These are phyloP conservation scores for Syritta pipiens DNA, from an alignment of 2,888 invertebrate genomes.

Conservation along the genomic window DNA sequence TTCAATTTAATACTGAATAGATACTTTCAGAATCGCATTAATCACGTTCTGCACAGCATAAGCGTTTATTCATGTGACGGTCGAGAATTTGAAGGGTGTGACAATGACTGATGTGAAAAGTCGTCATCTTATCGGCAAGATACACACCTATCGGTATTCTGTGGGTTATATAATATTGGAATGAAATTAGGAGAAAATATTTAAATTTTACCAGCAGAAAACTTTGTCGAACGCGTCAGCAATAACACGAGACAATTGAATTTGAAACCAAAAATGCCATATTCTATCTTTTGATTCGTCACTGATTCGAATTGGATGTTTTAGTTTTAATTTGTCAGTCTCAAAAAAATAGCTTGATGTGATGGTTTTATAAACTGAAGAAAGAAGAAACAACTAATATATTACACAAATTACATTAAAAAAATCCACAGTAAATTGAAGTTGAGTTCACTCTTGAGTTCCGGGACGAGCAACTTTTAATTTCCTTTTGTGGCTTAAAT, in stretches of 20 bases:
- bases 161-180: conserved; percentile 26
- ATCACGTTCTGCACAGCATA: conserved; percentile 73
- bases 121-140: conserved; percentile 74
- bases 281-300: too few species aligned
- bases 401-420: too few species aligned
- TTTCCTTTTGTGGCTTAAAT: conserved; percentile 8
- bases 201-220: conserved; percentile 11
- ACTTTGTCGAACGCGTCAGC: too few species aligned
- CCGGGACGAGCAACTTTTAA: conserved; percentile 14
- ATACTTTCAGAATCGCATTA: conserved; percentile 75
- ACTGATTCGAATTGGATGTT: too few species aligned
- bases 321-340: too few species aligned
- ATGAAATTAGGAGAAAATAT: neutral
- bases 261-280: too few species aligned
- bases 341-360: too few species aligned
- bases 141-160: conserved; percentile 72
- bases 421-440: too few species aligned
- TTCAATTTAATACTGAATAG: conserved; percentile 58
- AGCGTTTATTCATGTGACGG: conserved; percentile 58
- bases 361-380: too few species aligned
- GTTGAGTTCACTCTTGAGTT: too few species aligned
- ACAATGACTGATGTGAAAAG: conserved; percentile 78
- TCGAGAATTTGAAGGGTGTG: conserved; percentile 72
- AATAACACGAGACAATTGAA: too few species aligned
- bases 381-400: too few species aligned